These are phyloP conservation scores for Macropis europaea DNA, from an alignment of 2,888 invertebrate species.

Conservation along the genomic window DNA sequence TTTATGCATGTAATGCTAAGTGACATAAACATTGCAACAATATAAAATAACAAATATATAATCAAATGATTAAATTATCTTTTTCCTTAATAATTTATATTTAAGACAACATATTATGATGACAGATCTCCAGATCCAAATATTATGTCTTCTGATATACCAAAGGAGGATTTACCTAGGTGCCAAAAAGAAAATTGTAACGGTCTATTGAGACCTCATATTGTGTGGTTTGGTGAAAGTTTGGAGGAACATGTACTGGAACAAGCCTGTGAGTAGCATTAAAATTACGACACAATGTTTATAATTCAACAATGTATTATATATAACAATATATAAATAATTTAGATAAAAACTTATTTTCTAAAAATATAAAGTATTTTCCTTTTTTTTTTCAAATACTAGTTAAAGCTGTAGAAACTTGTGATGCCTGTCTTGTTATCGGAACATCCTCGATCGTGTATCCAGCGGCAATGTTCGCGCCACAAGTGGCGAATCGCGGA, in stretches of 20 bases:
- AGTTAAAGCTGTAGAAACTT: constrained; percentile 84
- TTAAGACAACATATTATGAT: too few species aligned
- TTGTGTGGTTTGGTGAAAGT: constrained; percentile 94
- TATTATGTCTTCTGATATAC: constrained; percentile 80
- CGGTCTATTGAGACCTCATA: constrained; percentile 88
- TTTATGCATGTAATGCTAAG: too few species aligned
- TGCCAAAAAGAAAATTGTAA: constrained; percentile 84
- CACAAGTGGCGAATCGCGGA: constrained; percentile 86
- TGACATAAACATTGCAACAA: too few species aligned
- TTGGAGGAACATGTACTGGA: constrained; percentile 84
- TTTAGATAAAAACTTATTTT: not conserved
- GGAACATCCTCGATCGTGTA: constrained; percentile 94
- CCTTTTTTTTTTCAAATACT: constrained; percentile 32
- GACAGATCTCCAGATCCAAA: constrained; percentile 85
- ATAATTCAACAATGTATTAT: not conserved
- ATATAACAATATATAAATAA: not conserved
- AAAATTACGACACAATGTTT: not conserved
- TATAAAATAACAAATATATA: too few species aligned
- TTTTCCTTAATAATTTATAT: too few species aligned
- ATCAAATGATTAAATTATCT: too few species aligned
- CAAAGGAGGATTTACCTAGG: constrained; percentile 85
- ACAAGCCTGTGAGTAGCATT: constrained; percentile 82
- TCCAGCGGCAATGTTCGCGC: constrained; percentile 94
- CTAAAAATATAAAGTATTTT: not conserved
- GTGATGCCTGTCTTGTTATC: constrained; percentile 90